Base-by-base conservation (phyloP, 2,113 vertebrate genomes). In the Nyctibius bracteatus region DNA sequence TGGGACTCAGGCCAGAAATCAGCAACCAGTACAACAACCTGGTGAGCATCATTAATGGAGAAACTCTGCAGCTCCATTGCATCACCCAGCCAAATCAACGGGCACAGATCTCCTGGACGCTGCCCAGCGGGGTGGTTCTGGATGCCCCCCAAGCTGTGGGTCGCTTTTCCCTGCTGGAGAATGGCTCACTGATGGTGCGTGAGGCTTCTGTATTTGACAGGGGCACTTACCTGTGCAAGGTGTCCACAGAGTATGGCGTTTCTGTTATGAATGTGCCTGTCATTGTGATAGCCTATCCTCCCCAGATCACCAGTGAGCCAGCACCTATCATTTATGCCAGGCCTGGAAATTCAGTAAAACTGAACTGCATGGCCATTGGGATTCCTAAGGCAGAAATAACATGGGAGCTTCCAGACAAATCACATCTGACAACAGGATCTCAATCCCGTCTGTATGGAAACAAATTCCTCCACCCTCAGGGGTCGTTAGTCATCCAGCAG, bases 341-440 rank as follows among this genome's bases (percentile, higher is more conserved):
- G 72, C 98, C 95, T 9, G 99, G 99, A 33, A 98, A 98, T 54
- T 98, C 98, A 6, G 97, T 99, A 18, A 98, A 98, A 90, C 81
- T 99, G 41, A 98, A 97, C 94, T 99, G 99, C 80, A 86, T 95
- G 58, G 98, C 98, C 52, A 98, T 98, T 57, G 99, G 98, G 6
- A 97, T 98, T 62, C 99, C 99, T 27, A 98, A 96, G 66, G 98
- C 98, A 14, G 98, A 99, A 94, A 95, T 99, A 35, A 98, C 98
- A 0, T 99, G 99, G 99, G 99, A 99, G 55, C 98, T 99, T 19
- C 99, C 99, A 3, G 99, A 98, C 85, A 98, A 97, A 91, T 98
- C 97, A 0, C 98, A 97, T 25, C 84, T 99, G 92, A 97, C 96
- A 14, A 98, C 98, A 12, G 98, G 97, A 62, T n/a, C 97, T 8